phyloP scores from a whole-genome alignment of 92 coral and sea anemone species.

The Muricea muricata region DNA sequence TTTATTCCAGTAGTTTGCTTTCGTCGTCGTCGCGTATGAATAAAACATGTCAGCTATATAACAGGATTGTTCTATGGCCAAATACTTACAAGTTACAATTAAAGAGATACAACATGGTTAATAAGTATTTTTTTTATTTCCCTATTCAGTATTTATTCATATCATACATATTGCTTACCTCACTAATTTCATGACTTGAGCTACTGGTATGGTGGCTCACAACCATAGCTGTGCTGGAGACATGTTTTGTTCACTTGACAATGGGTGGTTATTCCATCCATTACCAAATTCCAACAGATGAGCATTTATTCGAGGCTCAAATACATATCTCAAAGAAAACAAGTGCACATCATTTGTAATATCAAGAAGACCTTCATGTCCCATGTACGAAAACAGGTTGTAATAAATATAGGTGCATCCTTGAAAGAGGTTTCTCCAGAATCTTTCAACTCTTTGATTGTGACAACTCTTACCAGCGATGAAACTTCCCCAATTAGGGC shows the following conservation, averaged over 20 bases:
- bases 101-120: background rate
- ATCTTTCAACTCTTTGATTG: conserved; percentile 32
- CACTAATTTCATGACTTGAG: conserved; percentile 20
- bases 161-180: conserved; percentile 4
- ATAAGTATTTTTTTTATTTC: background rate
- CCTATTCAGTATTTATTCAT: background rate
- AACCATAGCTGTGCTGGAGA: conserved; percentile 76
- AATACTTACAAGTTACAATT: background rate
- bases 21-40: no score
- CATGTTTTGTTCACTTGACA: conserved; percentile 70
- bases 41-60: background rate
- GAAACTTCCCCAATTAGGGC: background rate
- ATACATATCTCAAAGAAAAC: conserved; percentile 68
- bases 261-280: conserved; percentile 72
- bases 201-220: conserved; percentile 44
- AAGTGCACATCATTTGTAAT: conserved; percentile 63
- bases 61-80: background rate
- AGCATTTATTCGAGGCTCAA: conserved; percentile 48
- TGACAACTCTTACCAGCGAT: conserved; percentile 1
- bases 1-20: no score
- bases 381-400: conserved; percentile 65
- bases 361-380: conserved; percentile 58
- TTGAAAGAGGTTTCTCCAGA: conserved; percentile 65
- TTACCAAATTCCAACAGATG: conserved; percentile 60
- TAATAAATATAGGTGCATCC: conserved; percentile 61